These are phyloP conservation scores for Drosophila orena DNA, from an alignment of 1,140 invertebrate genomes.

Conservation along the genomic window DNA sequence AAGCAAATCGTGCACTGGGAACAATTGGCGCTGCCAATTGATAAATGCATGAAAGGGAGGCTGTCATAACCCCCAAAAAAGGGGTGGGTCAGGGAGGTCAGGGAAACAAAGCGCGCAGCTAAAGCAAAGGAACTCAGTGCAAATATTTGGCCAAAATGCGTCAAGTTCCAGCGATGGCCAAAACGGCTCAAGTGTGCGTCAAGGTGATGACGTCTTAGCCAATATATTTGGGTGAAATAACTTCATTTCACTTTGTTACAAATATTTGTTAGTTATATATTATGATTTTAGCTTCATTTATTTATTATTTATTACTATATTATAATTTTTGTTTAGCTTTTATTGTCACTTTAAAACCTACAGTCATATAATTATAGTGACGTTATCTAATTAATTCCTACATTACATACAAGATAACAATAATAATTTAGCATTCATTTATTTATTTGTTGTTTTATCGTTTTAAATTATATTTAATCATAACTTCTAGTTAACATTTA, in stretches of 20 bases:
- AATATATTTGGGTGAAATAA: too few relatives aligned
- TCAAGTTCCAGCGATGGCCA: constrained; percentile 49
- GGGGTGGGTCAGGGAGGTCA: not conserved
- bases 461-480: too few relatives aligned
- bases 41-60: constrained; percentile 57
- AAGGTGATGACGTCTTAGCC: constrained; percentile 17
- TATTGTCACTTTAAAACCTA: too few relatives aligned
- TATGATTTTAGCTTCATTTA: not conserved
- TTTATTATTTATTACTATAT: too few relatives aligned
- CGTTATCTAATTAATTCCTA: not conserved
- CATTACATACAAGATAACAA: not conserved
- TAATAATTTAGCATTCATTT: not conserved
- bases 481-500: too few relatives aligned
- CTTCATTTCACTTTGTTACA: too few relatives aligned
- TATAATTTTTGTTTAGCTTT: too few relatives aligned
- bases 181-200: constrained; percentile 28
- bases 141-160: constrained; percentile 79
- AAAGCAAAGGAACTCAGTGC: constrained; percentile 46
- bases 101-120: constrained; percentile 24
- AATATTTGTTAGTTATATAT: not conserved
- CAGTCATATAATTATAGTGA: too few relatives aligned
- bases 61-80: constrained; percentile 24
- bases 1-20: constrained; percentile 67
- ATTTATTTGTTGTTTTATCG: too few relatives aligned
- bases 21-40: constrained; percentile 58